These are phyloP conservation scores for Trachops cirrhosus DNA, from an alignment of 2,797 vertebrate species.

Conservation along the genomic window DNA sequence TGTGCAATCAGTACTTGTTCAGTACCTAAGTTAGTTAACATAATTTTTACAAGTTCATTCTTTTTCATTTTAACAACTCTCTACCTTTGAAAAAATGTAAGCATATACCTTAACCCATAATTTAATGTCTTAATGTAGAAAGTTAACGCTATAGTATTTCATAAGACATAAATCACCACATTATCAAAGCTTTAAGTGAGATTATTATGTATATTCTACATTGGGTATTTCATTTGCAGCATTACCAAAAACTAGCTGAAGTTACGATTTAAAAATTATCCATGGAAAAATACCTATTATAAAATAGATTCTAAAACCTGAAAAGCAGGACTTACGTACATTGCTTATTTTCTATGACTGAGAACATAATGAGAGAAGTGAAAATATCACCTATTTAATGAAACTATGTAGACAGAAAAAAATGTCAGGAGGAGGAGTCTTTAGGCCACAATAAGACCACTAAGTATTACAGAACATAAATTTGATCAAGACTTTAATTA, in stretches of 20 bases:
- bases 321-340: background rate
- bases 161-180: background rate
- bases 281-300: background rate
- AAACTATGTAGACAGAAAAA: background rate
- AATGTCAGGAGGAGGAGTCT: background rate
- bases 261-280: background rate
- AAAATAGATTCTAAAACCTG: conserved; percentile 39
- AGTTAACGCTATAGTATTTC: background rate
- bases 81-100: background rate
- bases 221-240: background rate
- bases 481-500: conserved; percentile 45
- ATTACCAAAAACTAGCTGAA: conserved; percentile 36
- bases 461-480: conserved; percentile 35
- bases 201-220: background rate
- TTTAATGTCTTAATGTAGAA: background rate
- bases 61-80: background rate
- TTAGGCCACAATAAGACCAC: background rate
- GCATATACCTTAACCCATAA: background rate
- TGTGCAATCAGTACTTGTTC: background rate
- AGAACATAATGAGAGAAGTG: conserved; percentile 21
- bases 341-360: conserved; percentile 34
- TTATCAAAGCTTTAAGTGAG: conserved; percentile 34
- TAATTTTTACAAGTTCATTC: background rate
- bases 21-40: background rate
- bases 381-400: conserved; percentile 43